Percentiles rank a stretch among this genome's conserved stretches.
Evolutionary conservation across 1,140 invertebrate genomes (phyloP).

Genomic region (Polypedilum pembai): DNA sequence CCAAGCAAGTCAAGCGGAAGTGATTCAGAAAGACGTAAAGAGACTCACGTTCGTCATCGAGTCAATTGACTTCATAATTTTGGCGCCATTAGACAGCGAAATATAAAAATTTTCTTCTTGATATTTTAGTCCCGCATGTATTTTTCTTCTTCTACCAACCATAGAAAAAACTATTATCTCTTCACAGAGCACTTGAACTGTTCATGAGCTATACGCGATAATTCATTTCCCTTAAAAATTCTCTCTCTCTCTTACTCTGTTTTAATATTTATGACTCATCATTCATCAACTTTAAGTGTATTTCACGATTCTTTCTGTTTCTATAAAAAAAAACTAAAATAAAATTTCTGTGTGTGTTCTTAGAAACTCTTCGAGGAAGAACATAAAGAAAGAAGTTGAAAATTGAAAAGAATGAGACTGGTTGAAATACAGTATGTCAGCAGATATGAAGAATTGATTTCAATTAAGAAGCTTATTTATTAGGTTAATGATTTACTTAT

Average conservation of each 20-base stretch:
- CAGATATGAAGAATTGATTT: too few species aligned
- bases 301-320: constrained; percentile 24
- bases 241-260: background rate
- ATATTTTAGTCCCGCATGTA: background rate
- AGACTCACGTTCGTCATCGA: constrained; percentile 10
- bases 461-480: too few species aligned
- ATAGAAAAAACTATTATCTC: constrained; percentile 1
- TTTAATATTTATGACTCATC: constrained; percentile 28
- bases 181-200: constrained; percentile 5
- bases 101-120: background rate
- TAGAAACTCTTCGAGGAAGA: too few species aligned
- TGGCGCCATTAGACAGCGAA: background rate
- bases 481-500: too few species aligned
- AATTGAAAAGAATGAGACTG: background rate
- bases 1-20: background rate
- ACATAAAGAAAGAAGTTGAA: background rate
- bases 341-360: constrained; percentile 16
- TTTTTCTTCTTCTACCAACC: constrained; percentile 2
- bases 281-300: constrained; percentile 1
- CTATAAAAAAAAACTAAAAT: background rate
- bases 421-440: too few species aligned
- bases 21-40: background rate
- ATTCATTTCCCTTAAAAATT: background rate
- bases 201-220: background rate
- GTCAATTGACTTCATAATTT: constrained; percentile 15